A percentile compares a stretch with the other conserved stretches of the same genome.
Conservation (phyloP, 2,888 invertebrate genomes). For the Hypsopygia costalis region DNA sequence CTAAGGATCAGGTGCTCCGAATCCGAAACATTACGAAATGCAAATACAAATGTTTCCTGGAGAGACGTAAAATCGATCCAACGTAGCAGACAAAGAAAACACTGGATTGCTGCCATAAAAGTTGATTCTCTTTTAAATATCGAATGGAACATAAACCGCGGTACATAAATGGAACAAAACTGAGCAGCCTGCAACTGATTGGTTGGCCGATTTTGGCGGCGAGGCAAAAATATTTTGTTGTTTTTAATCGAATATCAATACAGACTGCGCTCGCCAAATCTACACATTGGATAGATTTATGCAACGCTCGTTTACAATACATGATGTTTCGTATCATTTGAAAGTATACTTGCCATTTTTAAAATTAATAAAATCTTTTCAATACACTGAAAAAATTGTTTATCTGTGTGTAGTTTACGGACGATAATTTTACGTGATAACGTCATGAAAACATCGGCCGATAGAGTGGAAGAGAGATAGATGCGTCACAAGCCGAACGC, state of each 20-base stretch:
- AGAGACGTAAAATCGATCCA: background rate
- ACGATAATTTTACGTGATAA: too few species aligned
- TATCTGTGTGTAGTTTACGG: too few species aligned
- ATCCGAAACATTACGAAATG: background rate
- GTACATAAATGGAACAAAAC: constrained; percentile 9
- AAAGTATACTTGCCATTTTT: too few species aligned
- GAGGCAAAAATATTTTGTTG: constrained; percentile 18
- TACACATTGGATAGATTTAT: background rate
- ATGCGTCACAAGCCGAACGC: too few species aligned
- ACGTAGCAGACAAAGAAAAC: background rate
- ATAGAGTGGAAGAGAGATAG: too few species aligned
- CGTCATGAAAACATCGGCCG: too few species aligned
- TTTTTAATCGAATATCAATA: constrained; percentile 11
- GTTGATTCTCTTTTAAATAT: constrained; percentile 12
- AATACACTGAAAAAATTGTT: too few species aligned
- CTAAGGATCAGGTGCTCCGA: background rate
- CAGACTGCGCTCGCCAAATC: background rate
- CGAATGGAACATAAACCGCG: constrained; percentile 22
- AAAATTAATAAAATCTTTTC: too few species aligned
- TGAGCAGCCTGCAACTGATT: constrained; percentile 20
- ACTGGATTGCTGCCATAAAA: constrained; percentile 12
- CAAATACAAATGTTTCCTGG: background rate
- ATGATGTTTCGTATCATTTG: too few species aligned
- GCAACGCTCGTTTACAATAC: background rate
- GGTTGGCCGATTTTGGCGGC: constrained; percentile 21